Evolutionary conservation across 2,888 invertebrate species (phyloP).

Genomic region (Cephonodes hylas): DNA sequence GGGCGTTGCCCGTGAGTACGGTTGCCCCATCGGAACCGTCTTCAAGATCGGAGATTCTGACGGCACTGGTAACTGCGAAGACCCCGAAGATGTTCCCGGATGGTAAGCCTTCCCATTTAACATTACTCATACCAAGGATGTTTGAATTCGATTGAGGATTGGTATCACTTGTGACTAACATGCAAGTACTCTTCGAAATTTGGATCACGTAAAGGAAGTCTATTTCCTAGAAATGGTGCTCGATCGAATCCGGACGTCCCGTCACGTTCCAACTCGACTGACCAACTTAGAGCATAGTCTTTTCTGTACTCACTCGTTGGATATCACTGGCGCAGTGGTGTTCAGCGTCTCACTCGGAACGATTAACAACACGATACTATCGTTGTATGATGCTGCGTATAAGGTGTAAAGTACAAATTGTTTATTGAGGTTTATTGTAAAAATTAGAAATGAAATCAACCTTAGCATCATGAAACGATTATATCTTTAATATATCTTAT

Average conservation of each 20-base stretch:
- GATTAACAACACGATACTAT: conserved; percentile 52
- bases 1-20: conserved; percentile 94
- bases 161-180: not conserved
- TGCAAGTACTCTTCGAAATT: not conserved
- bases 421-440: not conserved
- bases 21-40: conserved; percentile 97
- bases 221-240: not conserved
- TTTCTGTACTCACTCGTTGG: conserved; percentile 59
- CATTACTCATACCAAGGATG: conserved; percentile 10
- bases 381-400: conserved; percentile 33
- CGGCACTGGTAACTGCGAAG: conserved; percentile 95
- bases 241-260: conserved; percentile 42
- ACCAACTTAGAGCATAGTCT: conserved; percentile 57
- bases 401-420: not conserved
- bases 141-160: conserved; percentile 15
- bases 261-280: conserved; percentile 58
- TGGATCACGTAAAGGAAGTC: conserved; percentile 13
- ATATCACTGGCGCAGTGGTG: conserved; percentile 59
- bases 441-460: not conserved
- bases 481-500: conserved; percentile 37
- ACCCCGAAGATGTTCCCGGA: conserved; percentile 97
- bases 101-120: conserved; percentile 84
- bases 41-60: conserved; percentile 96
- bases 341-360: conserved; percentile 47
- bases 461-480: conserved; percentile 2